Percentiles rank a stretch among this genome's conserved stretches.
These are phyloP conservation scores for Eretmocerus hayati DNA, from an alignment of 2,888 invertebrate species.

Conservation along the genomic window DNA sequence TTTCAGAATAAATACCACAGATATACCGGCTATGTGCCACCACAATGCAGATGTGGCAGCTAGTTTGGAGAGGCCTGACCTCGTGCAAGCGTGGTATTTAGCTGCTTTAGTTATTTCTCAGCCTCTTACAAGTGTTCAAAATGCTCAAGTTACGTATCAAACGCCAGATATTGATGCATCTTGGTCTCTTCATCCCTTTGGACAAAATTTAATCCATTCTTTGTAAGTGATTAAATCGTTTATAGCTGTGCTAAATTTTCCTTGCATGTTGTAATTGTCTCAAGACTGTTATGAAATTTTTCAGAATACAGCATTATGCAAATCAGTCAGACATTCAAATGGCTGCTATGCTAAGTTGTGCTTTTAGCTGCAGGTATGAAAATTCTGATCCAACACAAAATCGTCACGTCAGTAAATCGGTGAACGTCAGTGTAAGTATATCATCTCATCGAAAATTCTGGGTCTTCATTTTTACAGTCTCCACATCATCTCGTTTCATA, in stretches of 20 bases:
- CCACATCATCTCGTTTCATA: too few species aligned
- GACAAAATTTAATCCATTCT: slow-evolving; percentile 75
- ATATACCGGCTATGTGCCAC: slow-evolving; percentile 62
- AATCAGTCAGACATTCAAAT: slow-evolving; percentile 81
- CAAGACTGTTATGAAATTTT: too few species aligned
- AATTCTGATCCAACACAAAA: slow-evolving; percentile 46
- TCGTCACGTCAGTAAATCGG: slow-evolving; percentile 51
- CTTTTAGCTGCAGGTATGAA: slow-evolving; percentile 66
- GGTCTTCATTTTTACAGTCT: too few species aligned
- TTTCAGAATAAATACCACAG: slow-evolving; percentile 38
- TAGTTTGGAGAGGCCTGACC: slow-evolving; percentile 65
- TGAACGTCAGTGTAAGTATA: slow-evolving; percentile 50
- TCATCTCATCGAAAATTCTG: too few species aligned
- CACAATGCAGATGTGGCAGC: slow-evolving; percentile 75
- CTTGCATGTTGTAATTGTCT: too few species aligned
- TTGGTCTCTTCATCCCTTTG: slow-evolving; percentile 80
- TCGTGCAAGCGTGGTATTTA: slow-evolving; percentile 83
- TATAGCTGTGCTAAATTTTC: not conserved
- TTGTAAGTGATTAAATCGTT: slow-evolving; percentile 56
- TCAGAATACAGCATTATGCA: slow-evolving; percentile 74
- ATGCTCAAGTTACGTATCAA: slow-evolving; percentile 30
- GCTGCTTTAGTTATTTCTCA: slow-evolving; percentile 60
- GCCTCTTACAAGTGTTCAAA: slow-evolving; percentile 32
- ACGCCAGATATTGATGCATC: slow-evolving; percentile 53
- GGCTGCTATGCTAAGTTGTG: slow-evolving; percentile 87